Percentiles rank a stretch among this genome's conserved stretches.
phyloP scores from a whole-genome alignment of 2,888 invertebrate species.

The Pachydiplax longipennis region DNA sequence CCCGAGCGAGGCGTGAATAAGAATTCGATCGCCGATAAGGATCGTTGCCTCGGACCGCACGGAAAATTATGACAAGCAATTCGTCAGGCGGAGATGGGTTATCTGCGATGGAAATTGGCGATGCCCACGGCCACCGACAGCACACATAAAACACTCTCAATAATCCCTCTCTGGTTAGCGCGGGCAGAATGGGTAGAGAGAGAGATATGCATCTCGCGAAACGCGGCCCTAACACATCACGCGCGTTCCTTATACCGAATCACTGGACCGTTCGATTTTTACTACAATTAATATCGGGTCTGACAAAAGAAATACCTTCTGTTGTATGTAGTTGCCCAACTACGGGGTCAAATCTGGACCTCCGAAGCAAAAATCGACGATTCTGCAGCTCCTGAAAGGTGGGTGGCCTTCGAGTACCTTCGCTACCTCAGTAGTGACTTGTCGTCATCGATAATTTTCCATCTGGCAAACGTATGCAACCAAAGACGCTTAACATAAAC shows the following conservation, averaged over 20 bases:
- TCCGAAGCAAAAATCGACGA: background rate
- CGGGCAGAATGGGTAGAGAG: background rate
- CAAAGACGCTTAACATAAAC: too few relatives aligned
- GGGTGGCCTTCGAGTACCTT: too few relatives aligned
- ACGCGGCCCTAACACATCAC: background rate
- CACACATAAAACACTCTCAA: slow-evolving; percentile 14
- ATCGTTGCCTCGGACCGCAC: slow-evolving; percentile 18
- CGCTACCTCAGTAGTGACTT: too few relatives aligned
- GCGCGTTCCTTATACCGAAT: background rate
- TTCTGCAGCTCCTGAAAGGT: background rate
- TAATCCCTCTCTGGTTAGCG: background rate
- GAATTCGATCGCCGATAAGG: slow-evolving; percentile 30
- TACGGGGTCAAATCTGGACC: background rate
- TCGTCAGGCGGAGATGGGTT: background rate
- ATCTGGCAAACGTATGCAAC: too few relatives aligned
- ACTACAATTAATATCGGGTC: background rate
- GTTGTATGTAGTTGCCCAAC: background rate
- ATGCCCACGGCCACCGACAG: background rate
- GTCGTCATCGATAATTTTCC: too few relatives aligned
- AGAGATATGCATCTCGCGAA: background rate
- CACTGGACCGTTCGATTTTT: background rate
- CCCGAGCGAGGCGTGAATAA: slow-evolving; percentile 23
- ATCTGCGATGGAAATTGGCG: slow-evolving; percentile 37
- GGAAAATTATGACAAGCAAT: slow-evolving; percentile 43
- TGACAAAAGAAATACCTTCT: background rate